Conservation (phyloP, 2,888 invertebrate species). For the Metacarcinus magister region DNA sequence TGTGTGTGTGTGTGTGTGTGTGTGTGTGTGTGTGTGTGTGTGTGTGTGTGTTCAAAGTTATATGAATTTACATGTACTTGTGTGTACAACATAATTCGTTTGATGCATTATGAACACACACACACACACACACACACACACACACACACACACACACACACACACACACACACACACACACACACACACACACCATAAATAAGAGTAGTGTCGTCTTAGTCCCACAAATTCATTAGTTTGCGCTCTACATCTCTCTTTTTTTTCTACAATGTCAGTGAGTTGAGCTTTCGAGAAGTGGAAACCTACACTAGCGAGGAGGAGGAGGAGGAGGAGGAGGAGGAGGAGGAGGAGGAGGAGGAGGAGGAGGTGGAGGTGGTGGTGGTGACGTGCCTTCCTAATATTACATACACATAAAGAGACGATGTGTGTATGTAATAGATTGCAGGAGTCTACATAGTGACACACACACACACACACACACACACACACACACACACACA, state of each 20-base stretch:
- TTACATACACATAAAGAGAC: not conserved
- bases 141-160: not conserved
- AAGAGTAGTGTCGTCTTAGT: not conserved
- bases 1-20: slow-evolving; percentile 33
- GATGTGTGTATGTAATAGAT: no score
- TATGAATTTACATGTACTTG: not conserved
- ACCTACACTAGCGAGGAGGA: not conserved
- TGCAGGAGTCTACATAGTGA: no score
- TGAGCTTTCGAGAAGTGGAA: not conserved
- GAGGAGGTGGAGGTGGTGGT: not conserved
- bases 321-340: not conserved
- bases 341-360: not conserved
- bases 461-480: not conserved
- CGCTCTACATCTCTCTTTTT: not conserved
- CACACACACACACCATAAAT: not conserved
- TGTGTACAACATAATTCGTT: not conserved
- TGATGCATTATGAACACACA: slow-evolving; percentile 4
- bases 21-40: not conserved
- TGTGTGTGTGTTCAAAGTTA: not conserved
- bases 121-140: slow-evolving; percentile 7
- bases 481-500: no score
- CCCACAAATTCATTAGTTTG: not conserved
- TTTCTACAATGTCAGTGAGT: not conserved
- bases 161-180: not conserved
- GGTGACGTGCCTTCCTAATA: not conserved